Conservation (phyloP, 2,888 invertebrate species). For the Antheraea yamamai region DNA sequence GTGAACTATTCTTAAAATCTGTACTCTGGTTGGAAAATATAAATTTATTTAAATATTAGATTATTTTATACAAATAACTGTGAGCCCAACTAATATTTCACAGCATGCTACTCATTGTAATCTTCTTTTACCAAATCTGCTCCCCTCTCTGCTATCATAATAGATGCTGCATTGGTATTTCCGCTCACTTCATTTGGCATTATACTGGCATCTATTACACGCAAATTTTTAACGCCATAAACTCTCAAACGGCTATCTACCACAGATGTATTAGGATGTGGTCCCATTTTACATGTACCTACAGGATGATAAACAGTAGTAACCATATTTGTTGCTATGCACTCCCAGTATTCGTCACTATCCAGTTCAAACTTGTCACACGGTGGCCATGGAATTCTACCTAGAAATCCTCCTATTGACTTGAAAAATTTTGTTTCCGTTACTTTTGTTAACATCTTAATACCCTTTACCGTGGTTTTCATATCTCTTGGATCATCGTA, state of each 20-base stretch:
- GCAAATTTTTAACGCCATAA: slow-evolving; percentile 77
- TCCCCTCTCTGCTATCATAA: slow-evolving; percentile 84
- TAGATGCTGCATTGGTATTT: slow-evolving; percentile 81
- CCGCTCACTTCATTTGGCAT: slow-evolving; percentile 83
- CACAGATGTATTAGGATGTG: slow-evolving; percentile 61
- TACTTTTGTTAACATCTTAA: slow-evolving; percentile 28
- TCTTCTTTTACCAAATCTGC: slow-evolving; percentile 78
- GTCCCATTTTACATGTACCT: slow-evolving; percentile 84
- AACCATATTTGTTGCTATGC: slow-evolving; percentile 25
- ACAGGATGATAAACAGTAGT: slow-evolving; percentile 82
- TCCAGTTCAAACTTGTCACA: slow-evolving; percentile 33
- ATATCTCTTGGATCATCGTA: slow-evolving; percentile 29
- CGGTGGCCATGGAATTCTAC: slow-evolving; percentile 27
- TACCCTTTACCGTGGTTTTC: slow-evolving; percentile 24
- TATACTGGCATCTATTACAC: slow-evolving; percentile 84
- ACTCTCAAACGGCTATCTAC: slow-evolving; percentile 65
- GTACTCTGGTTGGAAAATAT: background rate
- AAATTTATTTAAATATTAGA: no score
- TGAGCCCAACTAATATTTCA: background rate
- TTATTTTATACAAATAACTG: background rate
- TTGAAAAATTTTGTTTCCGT: slow-evolving; percentile 27
- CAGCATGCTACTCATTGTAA: slow-evolving; percentile 20
- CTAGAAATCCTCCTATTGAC: slow-evolving; percentile 28
- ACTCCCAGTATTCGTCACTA: slow-evolving; percentile 31
- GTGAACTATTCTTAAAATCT: background rate